phyloP scores from a whole-genome alignment of 1,140 invertebrate genomes.

The Drosophila obscura region DNA sequence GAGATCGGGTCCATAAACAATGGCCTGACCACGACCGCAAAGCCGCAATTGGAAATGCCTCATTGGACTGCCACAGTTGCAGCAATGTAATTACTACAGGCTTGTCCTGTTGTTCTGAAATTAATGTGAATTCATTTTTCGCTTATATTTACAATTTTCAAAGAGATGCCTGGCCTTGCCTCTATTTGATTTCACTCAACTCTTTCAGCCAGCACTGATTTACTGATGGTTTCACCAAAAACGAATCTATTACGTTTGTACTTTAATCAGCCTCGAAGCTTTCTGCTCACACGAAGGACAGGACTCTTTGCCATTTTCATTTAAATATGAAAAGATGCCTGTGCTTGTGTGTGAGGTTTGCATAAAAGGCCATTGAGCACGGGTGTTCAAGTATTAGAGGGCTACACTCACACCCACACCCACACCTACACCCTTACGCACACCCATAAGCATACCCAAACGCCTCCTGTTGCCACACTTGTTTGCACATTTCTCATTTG shows the following conservation, averaged over 20 bases:
- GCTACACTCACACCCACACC: not conserved
- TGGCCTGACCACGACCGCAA: slow-evolving; percentile 25
- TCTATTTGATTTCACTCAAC: too few relatives aligned
- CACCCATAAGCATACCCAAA: slow-evolving; percentile 7
- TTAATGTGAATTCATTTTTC: slow-evolving; percentile 32
- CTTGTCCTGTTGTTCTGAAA: not conserved
- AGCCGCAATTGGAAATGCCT: slow-evolving; percentile 41
- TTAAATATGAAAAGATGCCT: slow-evolving; percentile 48
- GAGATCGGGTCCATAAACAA: slow-evolving; percentile 16
- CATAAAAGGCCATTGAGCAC: slow-evolving; percentile 60
- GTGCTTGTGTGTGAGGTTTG: slow-evolving; percentile 19
- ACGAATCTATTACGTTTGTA: slow-evolving; percentile 4
- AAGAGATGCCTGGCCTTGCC: too few relatives aligned
- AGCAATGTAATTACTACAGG: slow-evolving; percentile 17
- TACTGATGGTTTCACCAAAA: not conserved
- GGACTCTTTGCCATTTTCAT: slow-evolving; percentile 54
- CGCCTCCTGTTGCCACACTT: slow-evolving; percentile 16
- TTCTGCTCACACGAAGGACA: slow-evolving; percentile 4
- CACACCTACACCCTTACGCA: not conserved
- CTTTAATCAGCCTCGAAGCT: slow-evolving; percentile 26
- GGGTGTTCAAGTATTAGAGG: slow-evolving; percentile 33
- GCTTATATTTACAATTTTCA: not conserved
- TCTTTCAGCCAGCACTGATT: too few relatives aligned
- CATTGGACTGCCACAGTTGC: slow-evolving; percentile 32
- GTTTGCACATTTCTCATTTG: slow-evolving; percentile 71